Base-by-base conservation (phyloP, 92 coral and sea anemone species). In the Parazoanthus atlanticus region DNA sequence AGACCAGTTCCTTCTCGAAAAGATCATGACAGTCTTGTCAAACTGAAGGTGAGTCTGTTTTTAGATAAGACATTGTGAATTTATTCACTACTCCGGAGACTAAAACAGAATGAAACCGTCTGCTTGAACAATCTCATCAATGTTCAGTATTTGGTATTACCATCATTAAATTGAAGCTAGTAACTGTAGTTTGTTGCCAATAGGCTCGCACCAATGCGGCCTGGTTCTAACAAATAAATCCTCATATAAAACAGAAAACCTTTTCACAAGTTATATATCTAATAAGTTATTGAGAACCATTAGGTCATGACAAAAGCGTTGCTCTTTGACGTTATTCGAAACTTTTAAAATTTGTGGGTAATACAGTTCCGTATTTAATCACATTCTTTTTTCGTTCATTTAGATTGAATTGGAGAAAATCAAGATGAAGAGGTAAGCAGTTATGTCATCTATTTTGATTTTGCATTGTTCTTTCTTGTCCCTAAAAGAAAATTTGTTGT, bases 381-480 rank as follows among this genome's bases (percentile, higher is more conserved):
- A 13, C 32, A 65, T 38, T 32, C 23, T 72, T 23, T 33, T 56
- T 13, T 54, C 31, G 3, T 29, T 71, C 43, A 90, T 91, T 71
- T 89, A 96, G 99, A 87, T 95, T 70, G 93, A 93, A 65, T 76
- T 96, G 91, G 96, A 95, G 72, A 92, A 86, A 66, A 91, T 96
- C 95, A 94, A 89, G 73, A 69, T 96, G 80, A 93, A 92, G 47
- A 94, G 98, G 99, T 96, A 88, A 93, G 89, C 41, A 54, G 41
- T 52, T 6, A 80, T 17, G 79, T 26, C 49, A 33, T 32, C 19
- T 10, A 3, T 33, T 19, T 36, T 26, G 33, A 7, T 58, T 83
- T 26, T 80, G 6, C 19, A 5, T 21, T 17, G 26, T 43, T 41
- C 66, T 12, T 1, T 32, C 33, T 12, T 52, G 19, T 12, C 3